Evolutionary conservation across 1,140 invertebrate species (phyloP), one percentile per base, ranked within the genome.

Genomic region (Neodiprion lecontei): DNA sequence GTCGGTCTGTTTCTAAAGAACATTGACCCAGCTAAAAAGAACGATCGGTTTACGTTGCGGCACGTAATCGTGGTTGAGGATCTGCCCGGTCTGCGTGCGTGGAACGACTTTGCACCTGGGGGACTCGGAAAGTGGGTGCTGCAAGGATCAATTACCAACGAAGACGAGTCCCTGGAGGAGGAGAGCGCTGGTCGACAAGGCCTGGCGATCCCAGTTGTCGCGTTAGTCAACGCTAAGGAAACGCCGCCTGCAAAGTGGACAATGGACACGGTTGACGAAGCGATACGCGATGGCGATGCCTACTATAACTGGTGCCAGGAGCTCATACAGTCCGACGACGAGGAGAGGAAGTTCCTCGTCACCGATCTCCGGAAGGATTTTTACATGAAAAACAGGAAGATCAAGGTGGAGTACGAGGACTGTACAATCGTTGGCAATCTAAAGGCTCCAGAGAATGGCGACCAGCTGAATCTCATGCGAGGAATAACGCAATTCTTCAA

Each of bases 31-130:
- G 28, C 75, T 1, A 81, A 78, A 48, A 84, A 79, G 28, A 87
- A 86, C 17, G 84, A 86, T 47, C 79, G 84, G 3, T 88, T 86
- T 66, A 83, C 80, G 1, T 79, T 88, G 23, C 75, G 85, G 28
- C 78, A 77, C 12, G 70, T 88, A 2, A 75, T 76, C 0, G 71
- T 85, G 0, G 9, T 77, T 1, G 78, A 84, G 3, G 85, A 87
- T 7, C 7, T 85, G 0, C 83, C 84, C 1, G 86, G 85, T 7
- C 77, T 75, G 4, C 76, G 82, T 23, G 7, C 68, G 1, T 88
- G 87, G 87, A 72, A 83, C 17, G 81, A 83, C 14, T 88, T 88
- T 48, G 48, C 79, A 9, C 80, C 85, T 0, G 83, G 75, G 1
- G 71, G 76, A 9, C 1, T 61, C 0, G 84, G 85, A 0, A 85